phyloP scores from a whole-genome alignment of 2,113 vertebrate genomes.

The Microcebus tavaratra region DNA sequence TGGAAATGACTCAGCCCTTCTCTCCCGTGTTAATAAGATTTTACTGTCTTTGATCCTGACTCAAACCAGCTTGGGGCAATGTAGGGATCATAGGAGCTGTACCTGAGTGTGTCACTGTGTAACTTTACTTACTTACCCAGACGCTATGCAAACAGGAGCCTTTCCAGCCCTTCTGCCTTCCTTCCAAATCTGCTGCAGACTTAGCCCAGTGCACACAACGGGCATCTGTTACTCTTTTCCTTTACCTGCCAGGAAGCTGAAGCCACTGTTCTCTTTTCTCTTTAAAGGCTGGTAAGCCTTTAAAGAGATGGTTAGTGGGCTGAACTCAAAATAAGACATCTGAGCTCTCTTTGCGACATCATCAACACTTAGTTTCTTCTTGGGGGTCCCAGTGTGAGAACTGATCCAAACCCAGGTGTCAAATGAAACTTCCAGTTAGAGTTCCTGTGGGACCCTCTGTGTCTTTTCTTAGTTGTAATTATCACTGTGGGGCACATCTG shows the following conservation, averaged over 20 bases:
- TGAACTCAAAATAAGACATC: background rate
- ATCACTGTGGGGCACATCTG: background rate
- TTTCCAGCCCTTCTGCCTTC: rapidly evolving
- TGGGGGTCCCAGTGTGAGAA: background rate
- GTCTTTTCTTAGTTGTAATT: background rate
- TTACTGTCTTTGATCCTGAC: slow-evolving; percentile 45
- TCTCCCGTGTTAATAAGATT: slow-evolving; percentile 24
- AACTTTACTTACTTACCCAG: background rate
- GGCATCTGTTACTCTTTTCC: background rate
- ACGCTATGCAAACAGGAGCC: background rate
- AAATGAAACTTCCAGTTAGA: background rate
- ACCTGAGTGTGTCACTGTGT: background rate
- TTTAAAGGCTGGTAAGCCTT: background rate
- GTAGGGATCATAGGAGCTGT: background rate
- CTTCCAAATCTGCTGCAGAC: background rate
- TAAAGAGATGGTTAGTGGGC: background rate
- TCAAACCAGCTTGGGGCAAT: background rate
- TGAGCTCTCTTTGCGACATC: background rate
- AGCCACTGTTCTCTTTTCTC: background rate
- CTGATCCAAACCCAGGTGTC: background rate
- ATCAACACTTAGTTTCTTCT: background rate
- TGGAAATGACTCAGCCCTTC: slow-evolving; percentile 61
- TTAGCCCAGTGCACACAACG: background rate
- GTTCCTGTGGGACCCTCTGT: background rate
- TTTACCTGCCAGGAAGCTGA: background rate